Conservation (phyloP, 1,140 invertebrate genomes). For the Macrotrachela quadricornifera region DNA sequence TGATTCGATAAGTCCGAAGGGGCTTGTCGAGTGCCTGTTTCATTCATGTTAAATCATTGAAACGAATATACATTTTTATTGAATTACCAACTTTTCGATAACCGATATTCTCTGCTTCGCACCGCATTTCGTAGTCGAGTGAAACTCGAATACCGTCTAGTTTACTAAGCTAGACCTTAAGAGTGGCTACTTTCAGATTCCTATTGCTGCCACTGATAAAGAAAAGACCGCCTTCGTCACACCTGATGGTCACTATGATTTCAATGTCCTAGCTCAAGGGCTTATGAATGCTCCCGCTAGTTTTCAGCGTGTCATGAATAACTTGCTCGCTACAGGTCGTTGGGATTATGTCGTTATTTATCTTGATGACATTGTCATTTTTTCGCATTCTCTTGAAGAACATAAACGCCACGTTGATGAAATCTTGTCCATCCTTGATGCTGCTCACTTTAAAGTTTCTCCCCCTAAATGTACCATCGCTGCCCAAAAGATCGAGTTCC, state of each 20-base stretch:
- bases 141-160: too few species aligned
- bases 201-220: not conserved
- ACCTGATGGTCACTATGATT: slow-evolving; percentile 12
- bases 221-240: slow-evolving; percentile 13
- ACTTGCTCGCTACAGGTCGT: slow-evolving; percentile 15
- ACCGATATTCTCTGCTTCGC: too few species aligned
- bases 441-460: not conserved
- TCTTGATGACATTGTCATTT: slow-evolving; percentile 5
- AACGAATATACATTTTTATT: too few species aligned
- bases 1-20: too few species aligned
- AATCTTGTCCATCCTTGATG: not conserved
- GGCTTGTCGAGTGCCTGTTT: too few species aligned
- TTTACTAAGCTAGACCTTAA: not conserved
- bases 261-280: slow-evolving; percentile 11
- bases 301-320: slow-evolving; percentile 8
- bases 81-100: too few species aligned
- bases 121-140: too few species aligned
- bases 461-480: not conserved
- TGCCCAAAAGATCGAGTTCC: slow-evolving; percentile 10
- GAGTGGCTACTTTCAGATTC: not conserved
- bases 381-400: not conserved
- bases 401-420: not conserved
- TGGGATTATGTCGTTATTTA: slow-evolving; percentile 8
- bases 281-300: slow-evolving; percentile 11
- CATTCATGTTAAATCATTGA: too few species aligned